Evolutionary conservation across 2,797 vertebrate genomes (phyloP), one percentile per base, ranked within the genome.

Genomic region (Mallotus villosus): DNA sequence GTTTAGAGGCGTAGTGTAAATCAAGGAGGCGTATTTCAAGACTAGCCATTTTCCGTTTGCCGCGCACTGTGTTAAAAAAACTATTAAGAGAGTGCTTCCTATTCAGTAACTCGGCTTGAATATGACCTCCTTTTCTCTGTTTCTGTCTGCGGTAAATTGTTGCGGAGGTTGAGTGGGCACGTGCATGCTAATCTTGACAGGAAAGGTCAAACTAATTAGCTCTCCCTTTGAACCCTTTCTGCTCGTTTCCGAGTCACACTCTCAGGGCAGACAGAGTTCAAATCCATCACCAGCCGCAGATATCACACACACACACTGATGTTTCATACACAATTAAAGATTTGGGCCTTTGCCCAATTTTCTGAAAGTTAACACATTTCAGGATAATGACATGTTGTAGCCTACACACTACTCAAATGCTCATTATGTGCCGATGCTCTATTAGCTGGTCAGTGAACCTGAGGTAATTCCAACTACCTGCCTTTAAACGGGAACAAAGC

Each of bases 201-300:
- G 79, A 87, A 89, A 93, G 93, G 93, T 94, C 91, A 92, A 93
- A 90, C 90, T 93, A 90, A 94, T 94, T 94, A 94, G 87, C 72
- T 72, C 88, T 82, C 78, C 67, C 84, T 84, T 88, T 90, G 89
- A 92, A 92, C 91, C 85, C 81, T 88, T 81, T 70, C 85, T 76
- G 71, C 78, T 76, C 74, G 60, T 75, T 84, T 88, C 78, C 68
- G 78, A 73, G 84, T 82, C 74, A 79, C 76, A 78, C 57, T 51
- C 64, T 61, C 74, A 74, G 77, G 46, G 75, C 81, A 85, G 88
- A 90, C 87, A 87, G 84, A 79, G 89, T 89, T 88, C 83, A 87
- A 53, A 51, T 17, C 16, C 46, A 53, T 67, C 65, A 67, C 27
- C 21, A 61, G 59, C 21, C 49, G 16, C 11, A 25, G 22, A n/a